These are phyloP conservation scores for Hucho hucho DNA, from an alignment of 2,113 vertebrate species.

Conservation along the genomic window DNA sequence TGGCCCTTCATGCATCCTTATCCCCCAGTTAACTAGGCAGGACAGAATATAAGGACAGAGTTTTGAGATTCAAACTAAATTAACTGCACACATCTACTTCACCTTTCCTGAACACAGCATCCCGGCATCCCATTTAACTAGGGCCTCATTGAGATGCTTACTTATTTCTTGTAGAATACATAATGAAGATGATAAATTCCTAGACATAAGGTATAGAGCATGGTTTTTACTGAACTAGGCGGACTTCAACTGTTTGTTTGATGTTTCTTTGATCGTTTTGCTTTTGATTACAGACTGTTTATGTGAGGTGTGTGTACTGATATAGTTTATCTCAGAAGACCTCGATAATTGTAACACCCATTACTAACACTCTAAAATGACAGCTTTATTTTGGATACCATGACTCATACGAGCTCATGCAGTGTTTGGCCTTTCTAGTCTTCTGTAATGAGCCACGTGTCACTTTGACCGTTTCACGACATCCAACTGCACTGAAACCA, in stretches of 20 bases:
- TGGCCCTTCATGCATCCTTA: not conserved
- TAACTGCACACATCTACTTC: not conserved
- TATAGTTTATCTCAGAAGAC: not conserved
- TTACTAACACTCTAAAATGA: not conserved
- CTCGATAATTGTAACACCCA: not conserved
- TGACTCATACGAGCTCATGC: conserved; percentile 16
- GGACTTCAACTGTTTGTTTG: not conserved
- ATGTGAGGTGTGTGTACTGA: not conserved
- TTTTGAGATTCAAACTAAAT: not conserved
- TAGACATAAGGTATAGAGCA: not conserved
- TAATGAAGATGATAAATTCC: not conserved
- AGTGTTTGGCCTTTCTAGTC: conserved; percentile 28
- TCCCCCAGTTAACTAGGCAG: not conserved
- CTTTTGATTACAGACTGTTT: not conserved
- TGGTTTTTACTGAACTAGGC: not conserved
- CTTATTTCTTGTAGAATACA: not conserved
- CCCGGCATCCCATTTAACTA: no score
- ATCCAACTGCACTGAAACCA: conserved; percentile 43
- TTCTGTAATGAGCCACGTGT: conserved; percentile 23
- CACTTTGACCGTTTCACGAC: conserved; percentile 42
- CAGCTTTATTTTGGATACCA: conserved; percentile 12
- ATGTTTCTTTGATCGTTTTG: not conserved
- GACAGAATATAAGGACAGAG: not conserved
- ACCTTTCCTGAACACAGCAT: no score
- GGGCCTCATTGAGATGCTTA: no score